Percentiles rank a stretch among this genome's conserved stretches.
Evolutionary conservation across 1,140 invertebrate species (phyloP).

Genomic region (Hypsibius dujardini): DNA sequence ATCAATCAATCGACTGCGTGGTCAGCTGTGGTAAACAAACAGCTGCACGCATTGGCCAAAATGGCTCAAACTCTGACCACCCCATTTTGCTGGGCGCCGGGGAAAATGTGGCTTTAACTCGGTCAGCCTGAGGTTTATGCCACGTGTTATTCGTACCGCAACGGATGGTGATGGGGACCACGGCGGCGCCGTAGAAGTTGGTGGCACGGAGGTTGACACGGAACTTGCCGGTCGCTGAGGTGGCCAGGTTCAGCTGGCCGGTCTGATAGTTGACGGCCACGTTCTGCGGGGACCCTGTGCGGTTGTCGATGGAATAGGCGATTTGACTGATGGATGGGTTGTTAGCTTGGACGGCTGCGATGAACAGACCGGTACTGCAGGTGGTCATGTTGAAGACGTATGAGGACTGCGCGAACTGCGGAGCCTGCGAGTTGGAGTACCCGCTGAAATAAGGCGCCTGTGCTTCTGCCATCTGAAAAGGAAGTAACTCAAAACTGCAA

Average conservation of each 20-base stretch:
- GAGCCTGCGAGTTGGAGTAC: neutral
- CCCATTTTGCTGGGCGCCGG: too few relatives aligned
- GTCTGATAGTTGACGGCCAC: neutral
- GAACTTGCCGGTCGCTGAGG: neutral
- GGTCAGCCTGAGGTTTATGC: too few relatives aligned
- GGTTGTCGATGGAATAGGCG: constrained; percentile 1
- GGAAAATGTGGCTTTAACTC: too few relatives aligned
- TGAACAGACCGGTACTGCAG: neutral
- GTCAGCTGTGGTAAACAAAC: too few relatives aligned
- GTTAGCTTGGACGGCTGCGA: neutral
- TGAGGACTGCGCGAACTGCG: neutral
- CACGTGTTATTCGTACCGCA: too few relatives aligned
- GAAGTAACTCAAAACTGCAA: too few relatives aligned
- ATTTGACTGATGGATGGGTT: neutral
- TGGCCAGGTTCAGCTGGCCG: neutral
- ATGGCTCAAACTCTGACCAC: too few relatives aligned
- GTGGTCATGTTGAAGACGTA: neutral
- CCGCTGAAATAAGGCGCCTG: too few relatives aligned
- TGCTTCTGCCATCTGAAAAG: too few relatives aligned
- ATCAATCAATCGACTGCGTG: too few relatives aligned
- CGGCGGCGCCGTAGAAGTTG: neutral
- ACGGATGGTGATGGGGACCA: neutral
- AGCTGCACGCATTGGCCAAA: too few relatives aligned
- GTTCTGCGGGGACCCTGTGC: neutral
- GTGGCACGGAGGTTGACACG: neutral